Conservation (phyloP, 2,888 invertebrate species). For the Cantharis rustica region DNA sequence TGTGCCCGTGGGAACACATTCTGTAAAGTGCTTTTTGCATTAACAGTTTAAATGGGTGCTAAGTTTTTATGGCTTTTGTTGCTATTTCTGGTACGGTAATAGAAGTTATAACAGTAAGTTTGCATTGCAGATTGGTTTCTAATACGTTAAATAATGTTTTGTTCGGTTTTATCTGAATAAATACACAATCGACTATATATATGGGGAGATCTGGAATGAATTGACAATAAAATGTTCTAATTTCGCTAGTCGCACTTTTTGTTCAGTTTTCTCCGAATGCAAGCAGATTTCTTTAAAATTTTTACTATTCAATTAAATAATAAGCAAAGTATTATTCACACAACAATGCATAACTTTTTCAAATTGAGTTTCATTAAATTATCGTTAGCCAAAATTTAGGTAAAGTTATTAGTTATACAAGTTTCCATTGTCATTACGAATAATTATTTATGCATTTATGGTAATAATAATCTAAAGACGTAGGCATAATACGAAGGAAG, state of each 20-base stretch:
- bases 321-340: too few relatives aligned
- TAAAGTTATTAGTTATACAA: not conserved
- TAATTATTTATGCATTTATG: not conserved
- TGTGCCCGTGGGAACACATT: not conserved
- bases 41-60: not conserved
- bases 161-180: not conserved
- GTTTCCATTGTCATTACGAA: not conserved
- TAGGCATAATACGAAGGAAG: constrained; percentile 13
- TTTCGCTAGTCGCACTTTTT: too few relatives aligned
- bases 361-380: not conserved
- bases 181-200: not conserved
- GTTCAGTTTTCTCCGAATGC: not conserved
- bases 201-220: not conserved
- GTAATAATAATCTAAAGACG: constrained; percentile 12
- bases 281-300: not conserved
- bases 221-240: not conserved
- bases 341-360: too few relatives aligned
- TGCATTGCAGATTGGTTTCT: not conserved
- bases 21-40: not conserved
- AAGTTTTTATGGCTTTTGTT: not conserved
- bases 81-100: not conserved
- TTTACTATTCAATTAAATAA: not conserved
- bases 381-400: not conserved
- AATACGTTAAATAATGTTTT: not conserved
- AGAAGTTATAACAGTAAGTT: not conserved